Evolutionary conservation across 2,113 vertebrate genomes (phyloP), one percentile per base, ranked within the genome.

Genomic region (Perca schrenkii): DNA sequence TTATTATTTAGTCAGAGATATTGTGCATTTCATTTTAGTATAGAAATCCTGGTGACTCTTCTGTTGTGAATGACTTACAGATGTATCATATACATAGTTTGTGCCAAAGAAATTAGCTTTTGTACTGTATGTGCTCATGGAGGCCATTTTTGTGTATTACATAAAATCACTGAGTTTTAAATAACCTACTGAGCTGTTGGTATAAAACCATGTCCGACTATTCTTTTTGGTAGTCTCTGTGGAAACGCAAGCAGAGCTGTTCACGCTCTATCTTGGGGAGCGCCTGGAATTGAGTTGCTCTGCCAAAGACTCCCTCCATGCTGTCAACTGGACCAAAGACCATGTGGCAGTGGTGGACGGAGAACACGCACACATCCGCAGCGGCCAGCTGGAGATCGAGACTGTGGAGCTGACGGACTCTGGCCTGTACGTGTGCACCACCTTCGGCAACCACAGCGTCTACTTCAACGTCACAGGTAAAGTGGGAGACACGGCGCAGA

Each of bases 301-400:
- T 81, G 90, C 95, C 70, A 94, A 95, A 82, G 95, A 97, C n/a
- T 94, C 97, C 84, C 92, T 93, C 16, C 96, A 97, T 88, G 95
- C 96, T 74, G 97, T 98, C 94, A 97, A 96, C 95, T 99, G 98
- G 98, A 97, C 97, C 88, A 97, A 97, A 71, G 96, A 99, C n/a
- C 95, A 97, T 47, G 86, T 94, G 28, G 93, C 95, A 70, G 94
- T 98, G 79, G 91, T 79, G 2, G 96, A 97, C 70, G 96, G 96
- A 93, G 97, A 99, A 91, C 97, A 97, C 40, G 96, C 95, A 0
- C 97, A 90, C 83, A 96, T 99, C 86, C 97, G 95, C 0, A 96
- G 94, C 28, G 96, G 96, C 78, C 96, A 96, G 94, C 96, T 99
- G 89, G 97, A 98, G 96, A 97, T 99, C 74, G 96, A 97, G 94